These are phyloP conservation scores for Halcyon badia DNA, from an alignment of 2,797 vertebrate genomes.

Conservation along the genomic window DNA sequence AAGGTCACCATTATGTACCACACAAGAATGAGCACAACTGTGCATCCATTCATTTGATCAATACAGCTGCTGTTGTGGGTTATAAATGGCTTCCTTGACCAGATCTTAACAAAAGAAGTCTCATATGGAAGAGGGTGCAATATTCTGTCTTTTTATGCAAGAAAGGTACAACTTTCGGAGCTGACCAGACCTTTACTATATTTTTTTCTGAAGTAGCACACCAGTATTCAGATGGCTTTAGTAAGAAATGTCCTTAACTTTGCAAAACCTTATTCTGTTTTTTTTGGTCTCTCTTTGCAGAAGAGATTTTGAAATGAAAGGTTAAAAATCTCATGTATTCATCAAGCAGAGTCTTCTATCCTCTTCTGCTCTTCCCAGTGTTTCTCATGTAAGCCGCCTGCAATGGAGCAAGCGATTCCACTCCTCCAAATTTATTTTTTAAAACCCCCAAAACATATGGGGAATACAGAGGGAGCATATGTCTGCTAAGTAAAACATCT, in stretches of 20 bases:
- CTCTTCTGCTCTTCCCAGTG: not conserved
- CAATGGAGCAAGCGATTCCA: constrained; percentile 14
- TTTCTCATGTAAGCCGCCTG: constrained; percentile 9
- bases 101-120: not conserved
- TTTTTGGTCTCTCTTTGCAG: not conserved
- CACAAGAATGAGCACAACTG: not conserved
- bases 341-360: not conserved
- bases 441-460: constrained; percentile 48
- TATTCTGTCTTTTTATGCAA: not conserved
- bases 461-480: constrained; percentile 68
- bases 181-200: not conserved
- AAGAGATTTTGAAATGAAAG: not conserved
- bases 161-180: not conserved
- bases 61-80: not conserved
- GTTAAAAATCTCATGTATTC: not conserved
- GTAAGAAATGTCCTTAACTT: not conserved
- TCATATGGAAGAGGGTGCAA: not conserved
- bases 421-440: not conserved
- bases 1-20: not conserved
- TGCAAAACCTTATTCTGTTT: not conserved
- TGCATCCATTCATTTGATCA: not conserved
- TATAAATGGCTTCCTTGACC: not conserved
- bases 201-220: not conserved
- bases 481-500: constrained; percentile 61
- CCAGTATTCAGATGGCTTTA: not conserved